Percentiles rank a stretch among this genome's conserved stretches.
Conservation (phyloP, 2,113 vertebrate genomes). For the Erythrolamprus reginae region DNA sequence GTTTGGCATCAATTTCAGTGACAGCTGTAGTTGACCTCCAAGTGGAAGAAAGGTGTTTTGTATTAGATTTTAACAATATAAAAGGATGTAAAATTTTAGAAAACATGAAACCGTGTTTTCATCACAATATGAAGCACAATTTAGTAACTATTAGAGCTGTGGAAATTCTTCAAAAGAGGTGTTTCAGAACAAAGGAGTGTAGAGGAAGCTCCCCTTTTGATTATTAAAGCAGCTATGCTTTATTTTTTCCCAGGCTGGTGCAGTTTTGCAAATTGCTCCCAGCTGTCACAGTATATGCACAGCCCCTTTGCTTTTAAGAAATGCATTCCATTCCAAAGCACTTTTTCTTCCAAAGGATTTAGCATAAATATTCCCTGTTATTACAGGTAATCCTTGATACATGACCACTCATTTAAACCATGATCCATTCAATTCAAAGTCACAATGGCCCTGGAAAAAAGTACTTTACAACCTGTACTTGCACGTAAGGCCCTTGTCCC, state of each 20-base stretch:
- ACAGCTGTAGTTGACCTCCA: slow-evolving; percentile 6
- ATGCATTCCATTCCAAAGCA: background rate
- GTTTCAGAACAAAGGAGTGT: background rate
- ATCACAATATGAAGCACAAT: background rate
- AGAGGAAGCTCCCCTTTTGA: background rate
- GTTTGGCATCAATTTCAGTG: slow-evolving; percentile 46
- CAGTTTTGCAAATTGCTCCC: background rate
- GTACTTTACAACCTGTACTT: background rate
- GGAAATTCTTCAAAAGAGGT: background rate
- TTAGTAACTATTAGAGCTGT: background rate
- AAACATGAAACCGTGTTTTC: background rate
- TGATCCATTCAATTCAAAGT: background rate
- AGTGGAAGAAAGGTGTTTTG: slow-evolving; percentile 26
- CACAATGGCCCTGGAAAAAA: background rate
- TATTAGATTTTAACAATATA: slow-evolving; percentile 34
- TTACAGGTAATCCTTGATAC: background rate
- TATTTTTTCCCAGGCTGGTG: background rate
- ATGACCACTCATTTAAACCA: background rate
- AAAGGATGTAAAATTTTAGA: background rate
- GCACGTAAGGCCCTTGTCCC: background rate
- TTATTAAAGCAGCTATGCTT: background rate
- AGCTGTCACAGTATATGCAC: background rate
- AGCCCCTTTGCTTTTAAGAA: background rate
- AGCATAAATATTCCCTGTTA: background rate
- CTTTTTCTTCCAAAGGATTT: background rate